A percentile compares a stretch with the other conserved stretches of the same genome.
Evolutionary conservation across 2,797 vertebrate genomes (phyloP).

Genomic region (Malacoraja senta): DNA sequence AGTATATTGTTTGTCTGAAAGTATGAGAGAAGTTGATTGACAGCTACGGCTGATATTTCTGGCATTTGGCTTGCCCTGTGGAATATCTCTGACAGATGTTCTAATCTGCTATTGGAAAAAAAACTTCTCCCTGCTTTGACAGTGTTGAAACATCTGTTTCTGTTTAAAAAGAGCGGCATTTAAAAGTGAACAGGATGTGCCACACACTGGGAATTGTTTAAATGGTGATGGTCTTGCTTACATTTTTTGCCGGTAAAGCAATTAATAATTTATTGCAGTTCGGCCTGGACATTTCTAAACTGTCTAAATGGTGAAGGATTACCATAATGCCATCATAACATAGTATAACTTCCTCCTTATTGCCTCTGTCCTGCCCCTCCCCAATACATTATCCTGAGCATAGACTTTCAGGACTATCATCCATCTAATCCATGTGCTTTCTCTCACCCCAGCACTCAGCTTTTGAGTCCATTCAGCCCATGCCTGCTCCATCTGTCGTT

Average conservation of each 20-base stretch:
- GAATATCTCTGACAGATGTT: slow-evolving; percentile 59
- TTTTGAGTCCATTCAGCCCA: not conserved
- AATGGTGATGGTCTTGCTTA: slow-evolving; percentile 52
- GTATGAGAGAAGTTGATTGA: slow-evolving; percentile 47
- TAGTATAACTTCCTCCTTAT: not conserved
- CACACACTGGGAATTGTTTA: slow-evolving; percentile 59
- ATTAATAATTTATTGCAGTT: slow-evolving; percentile 52
- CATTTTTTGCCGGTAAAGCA: slow-evolving; percentile 52
- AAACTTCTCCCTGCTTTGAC: slow-evolving; percentile 50
- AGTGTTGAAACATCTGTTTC: slow-evolving; percentile 63
- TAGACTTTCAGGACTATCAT: not conserved
- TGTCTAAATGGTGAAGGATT: slow-evolving; percentile 47
- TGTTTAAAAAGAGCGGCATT: slow-evolving; percentile 60
- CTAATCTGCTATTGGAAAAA: slow-evolving; percentile 62
- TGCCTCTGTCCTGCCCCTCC: no score
- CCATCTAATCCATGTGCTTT: not conserved
- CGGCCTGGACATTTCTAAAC: slow-evolving; percentile 51
- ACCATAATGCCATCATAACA: slow-evolving; percentile 14
- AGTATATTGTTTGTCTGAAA: not conserved
- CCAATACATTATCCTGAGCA: not conserved
- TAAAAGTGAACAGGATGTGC: slow-evolving; percentile 52
- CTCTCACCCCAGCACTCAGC: no score
- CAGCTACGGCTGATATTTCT: slow-evolving; percentile 55
- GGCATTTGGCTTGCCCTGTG: slow-evolving; percentile 47
- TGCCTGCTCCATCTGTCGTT: not conserved